A percentile compares a stretch with the other conserved stretches of the same genome.
These are phyloP conservation scores for Mythimna impura DNA, from an alignment of 2,888 invertebrate species.

Conservation along the genomic window DNA sequence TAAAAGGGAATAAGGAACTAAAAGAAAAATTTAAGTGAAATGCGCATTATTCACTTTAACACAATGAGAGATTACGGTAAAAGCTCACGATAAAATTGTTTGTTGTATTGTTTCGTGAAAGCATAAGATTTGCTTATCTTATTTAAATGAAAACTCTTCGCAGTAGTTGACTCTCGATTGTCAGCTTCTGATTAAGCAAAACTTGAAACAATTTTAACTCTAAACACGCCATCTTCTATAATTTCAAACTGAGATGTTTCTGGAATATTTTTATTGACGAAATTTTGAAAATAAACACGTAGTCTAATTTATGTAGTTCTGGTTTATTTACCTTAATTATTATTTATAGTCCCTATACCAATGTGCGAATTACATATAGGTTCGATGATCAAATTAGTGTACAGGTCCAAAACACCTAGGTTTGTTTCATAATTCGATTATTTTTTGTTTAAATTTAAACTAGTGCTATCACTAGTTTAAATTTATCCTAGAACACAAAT, in stretches of 20 bases:
- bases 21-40: conserved; percentile 20
- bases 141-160: conserved; percentile 3
- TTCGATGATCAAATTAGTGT: not conserved
- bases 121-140: not conserved
- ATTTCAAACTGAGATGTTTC: not conserved
- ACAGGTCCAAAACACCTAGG: not conserved
- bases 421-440: not conserved
- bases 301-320: not conserved
- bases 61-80: conserved; percentile 8
- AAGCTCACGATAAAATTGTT: conserved; percentile 5
- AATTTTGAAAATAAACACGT: not conserved
- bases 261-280: not conserved
- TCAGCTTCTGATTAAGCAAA: not conserved
- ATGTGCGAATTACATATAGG: not conserved
- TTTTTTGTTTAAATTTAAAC: not conserved
- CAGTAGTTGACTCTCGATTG: not conserved
- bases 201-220: no score
- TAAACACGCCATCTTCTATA: no score
- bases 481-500: conserved; percentile 25
- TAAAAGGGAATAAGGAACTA: conserved; percentile 37
- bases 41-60: conserved; percentile 25
- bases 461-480: not conserved
- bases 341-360: not conserved
- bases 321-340: not conserved
- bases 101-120: conserved; percentile 6